Percentiles rank a stretch among this genome's conserved stretches.
Conservation (phyloP, 2,797 vertebrate genomes). For the Sternarchorhynchus goeldii region DNA sequence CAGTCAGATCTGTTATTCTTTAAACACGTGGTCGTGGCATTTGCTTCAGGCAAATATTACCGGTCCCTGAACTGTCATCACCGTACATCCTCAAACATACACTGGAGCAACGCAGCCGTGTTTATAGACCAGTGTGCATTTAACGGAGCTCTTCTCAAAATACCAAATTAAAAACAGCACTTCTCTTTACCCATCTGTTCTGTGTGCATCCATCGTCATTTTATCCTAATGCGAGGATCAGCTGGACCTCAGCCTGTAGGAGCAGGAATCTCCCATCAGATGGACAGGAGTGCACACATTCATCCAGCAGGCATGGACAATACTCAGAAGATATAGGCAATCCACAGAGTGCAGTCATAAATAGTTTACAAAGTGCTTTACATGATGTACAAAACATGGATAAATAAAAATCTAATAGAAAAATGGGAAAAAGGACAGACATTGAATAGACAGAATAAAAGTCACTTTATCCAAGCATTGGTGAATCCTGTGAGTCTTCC, state of each 20-base stretch:
- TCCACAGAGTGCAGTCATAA: too few species aligned
- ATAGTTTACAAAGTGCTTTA: too few species aligned
- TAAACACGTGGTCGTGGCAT: constrained; percentile 45
- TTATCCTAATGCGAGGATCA: not conserved
- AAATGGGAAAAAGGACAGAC: too few species aligned
- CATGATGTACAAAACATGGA: too few species aligned
- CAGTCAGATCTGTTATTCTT: constrained; percentile 40
- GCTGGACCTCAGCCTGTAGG: not conserved
- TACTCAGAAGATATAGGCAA: too few species aligned
- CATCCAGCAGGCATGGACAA: too few species aligned
- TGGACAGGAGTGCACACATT: too few species aligned
- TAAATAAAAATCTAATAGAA: too few species aligned
- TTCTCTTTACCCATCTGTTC: not conserved
- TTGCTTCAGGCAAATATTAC: constrained; percentile 51
- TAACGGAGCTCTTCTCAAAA: not conserved
- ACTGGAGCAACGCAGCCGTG: not conserved
- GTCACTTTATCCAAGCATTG: too few species aligned
- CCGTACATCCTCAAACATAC: constrained; percentile 52
- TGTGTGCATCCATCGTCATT: not conserved
- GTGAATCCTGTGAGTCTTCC: too few species aligned
- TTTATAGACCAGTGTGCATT: not conserved
- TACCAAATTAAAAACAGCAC: not conserved
- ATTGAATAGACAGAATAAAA: too few species aligned
- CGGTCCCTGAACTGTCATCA: constrained; percentile 40
- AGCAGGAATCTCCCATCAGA: not conserved